Conservation (phyloP, 2,797 vertebrate genomes). For the Catostomus latipinnis region DNA sequence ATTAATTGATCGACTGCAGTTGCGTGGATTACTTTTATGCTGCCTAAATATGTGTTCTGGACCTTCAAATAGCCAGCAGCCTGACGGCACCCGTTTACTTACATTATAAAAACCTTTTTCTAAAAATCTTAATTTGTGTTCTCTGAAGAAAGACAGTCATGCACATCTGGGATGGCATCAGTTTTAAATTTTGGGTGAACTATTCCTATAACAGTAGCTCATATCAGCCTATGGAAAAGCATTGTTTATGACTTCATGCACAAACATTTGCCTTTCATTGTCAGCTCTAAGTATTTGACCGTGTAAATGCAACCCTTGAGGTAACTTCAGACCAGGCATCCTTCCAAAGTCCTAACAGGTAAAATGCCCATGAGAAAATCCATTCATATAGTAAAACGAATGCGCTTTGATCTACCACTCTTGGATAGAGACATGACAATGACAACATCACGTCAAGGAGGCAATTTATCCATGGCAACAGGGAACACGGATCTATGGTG, state of each 20-base stretch:
- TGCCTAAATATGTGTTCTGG: too few relatives aligned
- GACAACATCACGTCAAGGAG: slow-evolving; percentile 56
- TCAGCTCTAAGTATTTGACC: neutral
- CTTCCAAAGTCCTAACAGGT: slow-evolving; percentile 44
- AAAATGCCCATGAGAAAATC: slow-evolving; percentile 40
- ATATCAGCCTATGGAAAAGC: neutral
- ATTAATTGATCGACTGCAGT: too few relatives aligned
- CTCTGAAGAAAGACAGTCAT: too few relatives aligned
- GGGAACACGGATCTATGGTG: slow-evolving; percentile 57
- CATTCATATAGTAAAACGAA: slow-evolving; percentile 38
- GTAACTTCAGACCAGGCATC: slow-evolving; percentile 45
- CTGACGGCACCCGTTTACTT: too few relatives aligned
- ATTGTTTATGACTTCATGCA: slow-evolving; percentile 20
- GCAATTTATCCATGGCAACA: slow-evolving; percentile 67
- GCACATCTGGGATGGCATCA: too few relatives aligned
- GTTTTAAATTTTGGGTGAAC: too few relatives aligned
- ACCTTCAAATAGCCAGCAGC: too few relatives aligned
- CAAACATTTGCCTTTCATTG: slow-evolving; percentile 8
- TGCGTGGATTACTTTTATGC: too few relatives aligned
- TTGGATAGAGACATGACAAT: slow-evolving; percentile 60
- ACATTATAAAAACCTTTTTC: too few relatives aligned
- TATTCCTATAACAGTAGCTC: neutral
- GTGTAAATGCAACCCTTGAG: slow-evolving; percentile 29
- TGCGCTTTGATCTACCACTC: slow-evolving; percentile 46
- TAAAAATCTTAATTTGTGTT: too few relatives aligned